Evolutionary conservation across 1,140 invertebrate genomes (phyloP).

Genomic region (Hirudo medicinalis): DNA sequence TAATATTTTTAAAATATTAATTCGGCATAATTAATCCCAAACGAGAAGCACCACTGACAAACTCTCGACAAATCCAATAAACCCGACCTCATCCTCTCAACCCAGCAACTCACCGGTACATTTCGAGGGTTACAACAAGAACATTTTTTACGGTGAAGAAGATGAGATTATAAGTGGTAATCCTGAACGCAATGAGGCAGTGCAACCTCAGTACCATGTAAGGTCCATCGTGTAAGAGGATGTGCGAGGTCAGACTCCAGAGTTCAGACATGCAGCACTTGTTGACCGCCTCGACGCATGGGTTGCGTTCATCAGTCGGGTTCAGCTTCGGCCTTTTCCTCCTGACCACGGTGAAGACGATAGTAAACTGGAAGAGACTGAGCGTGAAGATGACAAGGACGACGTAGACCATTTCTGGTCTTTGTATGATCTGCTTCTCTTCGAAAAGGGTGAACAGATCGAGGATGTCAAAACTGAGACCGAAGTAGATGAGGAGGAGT

Average conservation of each 20-base stretch:
- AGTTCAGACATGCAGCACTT: constrained; percentile 19
- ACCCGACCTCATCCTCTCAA: neutral
- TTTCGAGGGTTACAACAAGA: constrained; percentile 1
- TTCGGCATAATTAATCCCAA: too few relatives aligned
- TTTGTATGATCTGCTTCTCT: constrained; percentile 8
- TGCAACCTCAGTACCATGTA: constrained; percentile 13
- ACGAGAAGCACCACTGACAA: too few relatives aligned
- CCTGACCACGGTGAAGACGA: constrained; percentile 67
- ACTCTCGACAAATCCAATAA: too few relatives aligned
- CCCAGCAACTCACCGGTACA: neutral
- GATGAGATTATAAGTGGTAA: constrained; percentile 13
- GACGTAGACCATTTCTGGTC: constrained; percentile 9
- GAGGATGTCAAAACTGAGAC: constrained; percentile 74
- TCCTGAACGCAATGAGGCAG: constrained; percentile 8
- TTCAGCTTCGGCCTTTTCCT: constrained; percentile 33
- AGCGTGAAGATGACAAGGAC: constrained; percentile 18
- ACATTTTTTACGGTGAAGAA: constrained; percentile 19
- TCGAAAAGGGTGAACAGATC: constrained; percentile 79
- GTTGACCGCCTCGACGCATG: neutral
- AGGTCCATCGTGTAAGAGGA: constrained; percentile 14
- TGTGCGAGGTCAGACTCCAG: constrained; percentile 2
- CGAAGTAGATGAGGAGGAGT: constrained; percentile 56
- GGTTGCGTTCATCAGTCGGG: neutral
- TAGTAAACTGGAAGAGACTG: constrained; percentile 58
- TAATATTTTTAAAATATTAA: too few relatives aligned